Evolutionary conservation across 30 jellyfish, hydroid and myxozoan species (phyloP), one percentile per base, ranked within the genome.

Genomic region (Aurelia sp.): DNA sequence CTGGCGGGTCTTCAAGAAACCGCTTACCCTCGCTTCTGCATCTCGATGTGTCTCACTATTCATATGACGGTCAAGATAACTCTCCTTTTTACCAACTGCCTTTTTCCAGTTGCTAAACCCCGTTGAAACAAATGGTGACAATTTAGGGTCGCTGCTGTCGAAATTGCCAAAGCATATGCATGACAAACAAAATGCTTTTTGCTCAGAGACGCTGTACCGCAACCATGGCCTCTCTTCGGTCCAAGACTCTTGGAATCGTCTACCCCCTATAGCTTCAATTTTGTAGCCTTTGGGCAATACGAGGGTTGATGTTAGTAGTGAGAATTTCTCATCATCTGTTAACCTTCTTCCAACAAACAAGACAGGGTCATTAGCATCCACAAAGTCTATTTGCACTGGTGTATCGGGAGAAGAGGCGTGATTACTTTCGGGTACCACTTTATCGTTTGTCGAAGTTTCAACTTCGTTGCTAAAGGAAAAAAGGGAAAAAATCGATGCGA

Each of bases 151-250:
- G 51, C 51, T 40, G 51, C 10, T 47, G 20, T 20, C 87, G 67
- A 76, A 76, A 76, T 47, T 66, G 5, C 78, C 78, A 66, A 66
- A 66, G 62, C 78, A 66, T 66, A 66, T 66, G 78, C 78, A 66
- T 16, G 78, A 66, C 78, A 66, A 66, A 66, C 78, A 66, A 66
- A 66, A 66, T 15, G 78, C 78, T 3, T 66, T 66, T 66, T 66
- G 15, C 78, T 66, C 78, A 16, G 78, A 76, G 78, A 76, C 87
- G 53, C 87, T 76, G 78, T 47, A 76, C 53, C 87, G 41, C 51
- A 76, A 47, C 87, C 87, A 76, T 76, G 87, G 87, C 77, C 87
- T 76, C 87, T 76, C 78, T 76, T 76, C 51, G 87, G 87, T 57
- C 78, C 87, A 55, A 20, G 87, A 57, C 87, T 76, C 87, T 76